Evolutionary conservation across 1,140 invertebrate genomes (phyloP).

Genomic region (Lepidotrigona ventralis): DNA sequence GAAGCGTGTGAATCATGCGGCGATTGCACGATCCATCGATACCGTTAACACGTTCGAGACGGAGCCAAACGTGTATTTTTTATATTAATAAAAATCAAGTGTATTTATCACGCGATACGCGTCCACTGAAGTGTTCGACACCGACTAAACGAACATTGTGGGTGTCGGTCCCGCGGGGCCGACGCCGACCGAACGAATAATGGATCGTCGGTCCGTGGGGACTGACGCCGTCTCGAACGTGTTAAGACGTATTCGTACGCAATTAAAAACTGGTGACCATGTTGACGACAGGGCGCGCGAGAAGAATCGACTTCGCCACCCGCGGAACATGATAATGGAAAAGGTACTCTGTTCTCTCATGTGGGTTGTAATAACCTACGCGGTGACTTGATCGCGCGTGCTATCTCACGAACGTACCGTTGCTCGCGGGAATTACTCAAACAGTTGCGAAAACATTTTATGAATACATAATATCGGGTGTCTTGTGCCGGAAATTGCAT

Average conservation of each 20-base stretch:
- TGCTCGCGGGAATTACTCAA: not conserved
- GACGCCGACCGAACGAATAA: too few species aligned
- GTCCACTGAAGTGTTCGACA: too few species aligned
- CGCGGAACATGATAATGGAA: conserved; percentile 10
- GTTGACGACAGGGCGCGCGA: not conserved
- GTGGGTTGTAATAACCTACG: conserved; percentile 10
- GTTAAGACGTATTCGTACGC: not conserved
- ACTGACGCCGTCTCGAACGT: not conserved
- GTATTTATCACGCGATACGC: too few species aligned
- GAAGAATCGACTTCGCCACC: conserved; percentile 23
- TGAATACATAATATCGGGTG: not conserved
- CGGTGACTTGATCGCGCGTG: not conserved
- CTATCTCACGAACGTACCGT: too few species aligned
- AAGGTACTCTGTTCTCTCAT: not conserved
- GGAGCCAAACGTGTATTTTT: too few species aligned
- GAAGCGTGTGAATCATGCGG: conserved; percentile 13
- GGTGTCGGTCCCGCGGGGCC: too few species aligned
- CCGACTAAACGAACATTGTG: too few species aligned
- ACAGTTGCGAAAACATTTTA: not conserved
- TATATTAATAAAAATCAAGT: too few species aligned
- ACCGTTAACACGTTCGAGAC: too few species aligned
- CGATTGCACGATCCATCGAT: not conserved
- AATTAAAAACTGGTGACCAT: conserved; percentile 14
- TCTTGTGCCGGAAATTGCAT: not conserved
- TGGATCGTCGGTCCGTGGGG: too few species aligned